Conservation (phyloP, 1,140 invertebrate species). For the Dinoponera quadriceps region DNA sequence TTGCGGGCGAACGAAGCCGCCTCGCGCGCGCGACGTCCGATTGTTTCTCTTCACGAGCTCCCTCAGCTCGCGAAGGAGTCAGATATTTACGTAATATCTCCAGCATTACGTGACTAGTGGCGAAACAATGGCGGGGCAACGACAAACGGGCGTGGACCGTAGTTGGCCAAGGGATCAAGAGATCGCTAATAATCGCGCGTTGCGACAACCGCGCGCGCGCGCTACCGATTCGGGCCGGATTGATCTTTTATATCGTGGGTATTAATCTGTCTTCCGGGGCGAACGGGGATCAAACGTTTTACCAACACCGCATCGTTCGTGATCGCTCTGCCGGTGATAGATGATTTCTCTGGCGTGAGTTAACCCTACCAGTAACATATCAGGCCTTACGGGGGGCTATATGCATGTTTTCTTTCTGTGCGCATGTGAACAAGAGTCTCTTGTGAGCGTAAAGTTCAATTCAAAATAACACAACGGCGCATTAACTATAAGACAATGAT, state of each 20-base stretch:
- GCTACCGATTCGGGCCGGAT: conserved; percentile 4
- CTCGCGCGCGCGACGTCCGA: background rate
- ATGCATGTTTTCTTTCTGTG: too few relatives aligned
- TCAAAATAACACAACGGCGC: too few relatives aligned
- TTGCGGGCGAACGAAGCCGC: background rate
- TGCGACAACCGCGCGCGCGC: conserved; percentile 33
- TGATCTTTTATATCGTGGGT: conserved; percentile 6
- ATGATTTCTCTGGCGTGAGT: conserved; percentile 17
- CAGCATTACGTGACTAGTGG: conserved; percentile 5
- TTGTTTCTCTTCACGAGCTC: background rate
- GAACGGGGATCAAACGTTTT: background rate
- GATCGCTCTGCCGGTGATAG: background rate
- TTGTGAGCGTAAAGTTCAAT: too few relatives aligned
- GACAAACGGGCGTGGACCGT: conserved; percentile 25
- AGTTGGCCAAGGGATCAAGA: conserved; percentile 58
- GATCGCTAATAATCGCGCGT: conserved; percentile 57
- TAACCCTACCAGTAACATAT: too few relatives aligned
- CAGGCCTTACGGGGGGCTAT: too few relatives aligned
- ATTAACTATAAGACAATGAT: too few relatives aligned
- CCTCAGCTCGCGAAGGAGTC: background rate
- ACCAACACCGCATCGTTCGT: conserved; percentile 4
- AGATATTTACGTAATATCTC: conserved; percentile 42
- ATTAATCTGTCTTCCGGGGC: background rate
- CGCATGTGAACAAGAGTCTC: too few relatives aligned
- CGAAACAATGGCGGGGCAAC: conserved; percentile 36